Base-by-base conservation (phyloP, 1,140 invertebrate species). In the Pseudomyrmex dendroicus region DNA sequence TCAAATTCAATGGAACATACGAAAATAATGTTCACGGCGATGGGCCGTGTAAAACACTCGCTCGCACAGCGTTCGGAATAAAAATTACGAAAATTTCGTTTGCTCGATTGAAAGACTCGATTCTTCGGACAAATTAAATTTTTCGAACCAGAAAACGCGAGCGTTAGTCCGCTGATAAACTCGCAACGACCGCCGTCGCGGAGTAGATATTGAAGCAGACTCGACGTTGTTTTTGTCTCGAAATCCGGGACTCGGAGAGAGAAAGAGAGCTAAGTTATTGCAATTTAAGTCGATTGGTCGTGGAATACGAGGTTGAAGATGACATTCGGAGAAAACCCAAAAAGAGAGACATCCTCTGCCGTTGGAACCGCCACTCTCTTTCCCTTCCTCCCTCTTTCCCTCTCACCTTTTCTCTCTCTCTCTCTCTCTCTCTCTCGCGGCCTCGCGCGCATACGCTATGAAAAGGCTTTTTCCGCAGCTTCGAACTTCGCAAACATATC, bases 401-500 rank as follows among this genome's bases (percentile, higher is more conserved):
- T 35, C 35, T 35, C 35, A 35, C 35, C 5, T 35, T 35, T 7
- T 35, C 35, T 5, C 35, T 7, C 35, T 35, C 35, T 35, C 4
- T 35, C 4, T 35, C 25, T 35, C 35, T 35, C 1, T 35, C 35
- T 35, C 35, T 35, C 35, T 35, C 44, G 54, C 20, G 44, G 54
- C 63, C 62, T 66, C 48, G 62, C 15, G 35, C 46, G 62, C 22
- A 61, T 22, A 15, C 64, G 54, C 66, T 72, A 35, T 35, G 35
- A 66, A 80, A 59, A 68, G 56, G 76, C 76, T 80, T 80, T 80
- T 80, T 80, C 76, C 76, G 54, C 48, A 57, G 35, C 66, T 80
- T 80, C 44, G 76, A 80, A 80, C 76, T 80, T 80, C 76, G 76
- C 76, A 80, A 80, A 80, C 76, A 80, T 80, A 80, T 80, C 76